phyloP scores from a whole-genome alignment of 2,888 invertebrate species.

The Lasioglossum zephyrum region DNA sequence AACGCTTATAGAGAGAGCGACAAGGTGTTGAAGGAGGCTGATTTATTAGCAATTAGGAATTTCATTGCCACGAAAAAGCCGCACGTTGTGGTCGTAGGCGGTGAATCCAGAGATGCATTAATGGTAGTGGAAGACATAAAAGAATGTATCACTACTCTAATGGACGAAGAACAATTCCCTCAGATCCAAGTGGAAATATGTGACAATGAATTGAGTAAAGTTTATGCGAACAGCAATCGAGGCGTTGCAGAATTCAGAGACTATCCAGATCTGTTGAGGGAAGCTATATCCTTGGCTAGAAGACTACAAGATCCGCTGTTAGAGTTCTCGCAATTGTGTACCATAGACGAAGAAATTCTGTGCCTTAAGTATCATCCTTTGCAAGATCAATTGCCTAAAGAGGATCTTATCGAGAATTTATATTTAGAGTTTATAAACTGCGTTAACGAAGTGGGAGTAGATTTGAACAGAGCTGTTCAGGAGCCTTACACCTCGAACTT shows the following conservation, averaged over 20 bases:
- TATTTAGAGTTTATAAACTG: constrained; percentile 96
- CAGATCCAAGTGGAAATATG: constrained; percentile 94
- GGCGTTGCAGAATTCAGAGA: constrained; percentile 95
- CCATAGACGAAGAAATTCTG: constrained; percentile 97
- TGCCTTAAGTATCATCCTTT: constrained; percentile 96
- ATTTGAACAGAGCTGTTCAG: constrained; percentile 96
- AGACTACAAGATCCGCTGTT: constrained; percentile 97
- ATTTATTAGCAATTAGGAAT: constrained; percentile 89
- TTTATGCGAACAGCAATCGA: constrained; percentile 96
- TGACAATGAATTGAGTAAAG: constrained; percentile 96
- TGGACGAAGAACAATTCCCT: constrained; percentile 94
- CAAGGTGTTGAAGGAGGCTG: constrained; percentile 88
- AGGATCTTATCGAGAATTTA: constrained; percentile 93
- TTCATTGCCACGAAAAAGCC: constrained; percentile 96
- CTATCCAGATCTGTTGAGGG: constrained; percentile 95
- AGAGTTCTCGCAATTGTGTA: constrained; percentile 98
- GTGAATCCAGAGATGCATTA: constrained; percentile 94
- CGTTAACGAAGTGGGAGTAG: constrained; percentile 99
- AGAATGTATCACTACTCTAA: constrained; percentile 90
- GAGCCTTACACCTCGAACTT: constrained; percentile 94
- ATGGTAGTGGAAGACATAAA: constrained; percentile 92
- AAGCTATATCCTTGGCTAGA: constrained; percentile 97
- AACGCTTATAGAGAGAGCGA: constrained; percentile 90
- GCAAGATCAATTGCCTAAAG: constrained; percentile 92
- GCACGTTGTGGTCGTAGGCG: constrained; percentile 95